Conservation (phyloP, 1,140 invertebrate genomes). For the Cataglyphis hispanica region DNA sequence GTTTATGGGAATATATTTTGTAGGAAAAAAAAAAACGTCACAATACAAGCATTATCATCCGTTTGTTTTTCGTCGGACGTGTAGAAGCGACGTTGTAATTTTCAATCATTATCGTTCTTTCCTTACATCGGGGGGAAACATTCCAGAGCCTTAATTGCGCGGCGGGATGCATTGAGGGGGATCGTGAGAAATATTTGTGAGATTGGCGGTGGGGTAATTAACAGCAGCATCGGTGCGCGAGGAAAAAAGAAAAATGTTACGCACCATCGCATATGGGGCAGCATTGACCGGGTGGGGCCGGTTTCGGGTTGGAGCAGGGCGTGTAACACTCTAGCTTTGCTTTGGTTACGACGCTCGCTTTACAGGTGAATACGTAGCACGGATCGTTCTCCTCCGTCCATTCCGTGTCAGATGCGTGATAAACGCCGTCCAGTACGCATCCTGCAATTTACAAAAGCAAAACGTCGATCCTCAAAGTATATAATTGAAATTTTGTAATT, state of each 20-base stretch:
- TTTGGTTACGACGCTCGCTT: slow-evolving; percentile 94
- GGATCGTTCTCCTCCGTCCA: slow-evolving; percentile 91
- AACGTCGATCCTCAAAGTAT: slow-evolving; percentile 6
- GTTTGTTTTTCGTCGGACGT: slow-evolving; percentile 16
- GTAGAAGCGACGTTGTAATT: slow-evolving; percentile 37
- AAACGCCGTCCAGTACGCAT: slow-evolving; percentile 91
- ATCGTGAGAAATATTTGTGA: slow-evolving; percentile 60
- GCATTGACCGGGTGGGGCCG: slow-evolving; percentile 91
- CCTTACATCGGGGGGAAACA: slow-evolving; percentile 51
- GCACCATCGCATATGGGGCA: slow-evolving; percentile 93
- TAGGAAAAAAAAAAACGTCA: neutral
- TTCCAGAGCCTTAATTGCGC: slow-evolving; percentile 60
- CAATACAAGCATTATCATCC: slow-evolving; percentile 21
- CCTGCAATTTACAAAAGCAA: slow-evolving; percentile 85
- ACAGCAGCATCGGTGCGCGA: neutral
- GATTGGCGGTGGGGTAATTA: slow-evolving; percentile 55
- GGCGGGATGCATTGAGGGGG: slow-evolving; percentile 31
- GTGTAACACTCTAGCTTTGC: slow-evolving; percentile 92
- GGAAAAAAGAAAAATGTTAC: slow-evolving; percentile 28
- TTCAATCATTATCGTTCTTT: slow-evolving; percentile 58
- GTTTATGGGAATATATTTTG: neutral
- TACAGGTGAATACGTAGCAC: slow-evolving; percentile 91
- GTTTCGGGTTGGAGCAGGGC: slow-evolving; percentile 91
- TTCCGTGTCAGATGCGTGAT: slow-evolving; percentile 91
- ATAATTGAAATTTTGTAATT: neutral